A percentile compares a stretch with the other conserved stretches of the same genome.
These are phyloP conservation scores for Sinocyclocheilus anophthalmus DNA, from an alignment of 2,113 vertebrate genomes.

Conservation along the genomic window DNA sequence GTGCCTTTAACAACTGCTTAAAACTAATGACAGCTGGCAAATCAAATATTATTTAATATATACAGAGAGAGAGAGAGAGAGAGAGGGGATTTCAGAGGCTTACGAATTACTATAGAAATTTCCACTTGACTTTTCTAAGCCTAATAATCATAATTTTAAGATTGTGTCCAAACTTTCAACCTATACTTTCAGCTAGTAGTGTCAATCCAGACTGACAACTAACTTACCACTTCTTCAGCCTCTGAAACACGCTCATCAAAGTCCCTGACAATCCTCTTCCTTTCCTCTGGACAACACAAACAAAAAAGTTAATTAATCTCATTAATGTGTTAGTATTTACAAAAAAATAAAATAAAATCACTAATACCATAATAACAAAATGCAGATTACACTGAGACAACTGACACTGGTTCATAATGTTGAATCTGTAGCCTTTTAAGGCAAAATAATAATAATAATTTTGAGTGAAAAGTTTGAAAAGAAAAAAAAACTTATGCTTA, in stretches of 20 bases:
- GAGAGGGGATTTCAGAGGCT: not conserved
- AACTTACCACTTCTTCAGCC: slow-evolving; percentile 89
- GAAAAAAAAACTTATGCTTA: not conserved
- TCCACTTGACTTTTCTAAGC: not conserved
- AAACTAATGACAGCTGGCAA: not conserved
- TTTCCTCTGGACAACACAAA: slow-evolving; percentile 81
- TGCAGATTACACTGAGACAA: not conserved
- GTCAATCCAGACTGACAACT: not conserved
- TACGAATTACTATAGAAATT: not conserved
- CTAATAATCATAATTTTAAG: not conserved
- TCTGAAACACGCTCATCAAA: slow-evolving; percentile 92
- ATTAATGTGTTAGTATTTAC: not conserved
- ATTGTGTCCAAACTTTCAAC: not conserved
- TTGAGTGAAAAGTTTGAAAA: not conserved
- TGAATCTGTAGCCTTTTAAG: no score
- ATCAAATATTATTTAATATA: not conserved
- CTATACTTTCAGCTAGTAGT: not conserved
- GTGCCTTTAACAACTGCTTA: not conserved
- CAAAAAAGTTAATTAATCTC: not conserved
- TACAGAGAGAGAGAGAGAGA: no score
- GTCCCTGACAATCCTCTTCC: slow-evolving; percentile 85
- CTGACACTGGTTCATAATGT: not conserved
- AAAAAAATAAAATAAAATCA: no score
- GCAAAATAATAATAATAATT: not conserved
- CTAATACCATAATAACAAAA: no score